These are phyloP conservation scores for Neosilurus hyrtlii DNA, from an alignment of 2,797 vertebrate genomes.

Conservation along the genomic window DNA sequence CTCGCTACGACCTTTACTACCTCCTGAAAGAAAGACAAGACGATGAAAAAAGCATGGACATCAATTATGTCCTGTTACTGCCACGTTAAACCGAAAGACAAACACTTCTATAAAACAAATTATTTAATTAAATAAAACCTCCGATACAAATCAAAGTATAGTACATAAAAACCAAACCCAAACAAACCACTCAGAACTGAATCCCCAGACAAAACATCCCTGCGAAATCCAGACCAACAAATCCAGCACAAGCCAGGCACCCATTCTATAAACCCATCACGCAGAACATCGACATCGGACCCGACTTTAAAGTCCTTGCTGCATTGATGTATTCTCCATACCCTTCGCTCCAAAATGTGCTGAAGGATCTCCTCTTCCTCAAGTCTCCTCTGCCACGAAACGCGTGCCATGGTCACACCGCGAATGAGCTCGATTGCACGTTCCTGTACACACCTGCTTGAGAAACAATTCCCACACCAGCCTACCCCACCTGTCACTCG, in stretches of 20 bases:
- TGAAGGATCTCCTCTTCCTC: constrained; percentile 69
- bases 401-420: constrained; percentile 65
- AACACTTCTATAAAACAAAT: background rate
- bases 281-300: constrained; percentile 58
- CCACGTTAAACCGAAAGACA: background rate
- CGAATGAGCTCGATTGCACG: background rate
- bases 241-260: background rate
- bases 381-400: constrained; percentile 67
- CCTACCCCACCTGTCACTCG: constrained; percentile 55
- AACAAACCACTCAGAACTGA: background rate
- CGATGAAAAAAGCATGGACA: background rate
- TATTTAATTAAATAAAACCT: background rate
- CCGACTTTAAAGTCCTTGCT: constrained; percentile 74
- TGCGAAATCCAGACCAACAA: background rate
- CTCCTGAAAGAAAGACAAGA: constrained; percentile 12
- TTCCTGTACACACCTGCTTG: constrained; percentile 38
- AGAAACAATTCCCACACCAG: constrained; percentile 42
- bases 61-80: background rate
- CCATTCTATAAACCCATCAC: background rate
- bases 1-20: constrained; percentile 7
- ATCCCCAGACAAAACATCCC: background rate
- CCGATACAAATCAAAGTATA: background rate
- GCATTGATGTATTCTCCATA: constrained; percentile 67
- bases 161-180: background rate
- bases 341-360: constrained; percentile 65